These are phyloP conservation scores for Galemys pyrenaicus DNA, from an alignment of 2,113 vertebrate species.

Conservation along the genomic window DNA sequence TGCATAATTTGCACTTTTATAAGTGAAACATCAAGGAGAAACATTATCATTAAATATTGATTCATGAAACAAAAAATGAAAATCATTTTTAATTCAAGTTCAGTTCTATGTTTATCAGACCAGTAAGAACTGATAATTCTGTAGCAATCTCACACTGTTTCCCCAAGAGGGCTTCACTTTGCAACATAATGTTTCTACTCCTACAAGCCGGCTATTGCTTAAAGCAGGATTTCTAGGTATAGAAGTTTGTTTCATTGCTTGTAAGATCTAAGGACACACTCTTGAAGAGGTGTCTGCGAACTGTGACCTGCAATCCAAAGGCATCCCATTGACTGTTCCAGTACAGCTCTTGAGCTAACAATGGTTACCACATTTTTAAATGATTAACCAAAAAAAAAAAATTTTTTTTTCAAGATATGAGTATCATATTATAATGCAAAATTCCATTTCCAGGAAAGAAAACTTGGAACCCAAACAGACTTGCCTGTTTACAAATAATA, in stretches of 20 bases:
- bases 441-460: not conserved
- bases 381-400: not conserved
- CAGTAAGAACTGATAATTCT: constrained; percentile 3
- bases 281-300: not conserved
- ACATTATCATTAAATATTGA: constrained; percentile 72
- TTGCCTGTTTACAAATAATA: not conserved
- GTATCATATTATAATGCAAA: not conserved
- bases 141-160: not conserved
- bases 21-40: constrained; percentile 66
- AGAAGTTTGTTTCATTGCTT: not conserved
- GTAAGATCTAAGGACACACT: not conserved
- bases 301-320: not conserved
- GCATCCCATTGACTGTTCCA: not conserved
- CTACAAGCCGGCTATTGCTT: not conserved
- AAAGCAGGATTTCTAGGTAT: not conserved
- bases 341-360: not conserved
- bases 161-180: not conserved
- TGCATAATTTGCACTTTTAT: constrained; percentile 69
- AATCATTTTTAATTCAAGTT: constrained; percentile 47
- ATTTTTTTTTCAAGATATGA: not conserved
- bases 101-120: not conserved
- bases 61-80: constrained; percentile 53
- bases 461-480: not conserved
- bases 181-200: not conserved
- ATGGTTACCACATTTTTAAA: not conserved